phyloP scores from a whole-genome alignment of 1,140 invertebrate species.

The Lordiphosa mommai region DNA sequence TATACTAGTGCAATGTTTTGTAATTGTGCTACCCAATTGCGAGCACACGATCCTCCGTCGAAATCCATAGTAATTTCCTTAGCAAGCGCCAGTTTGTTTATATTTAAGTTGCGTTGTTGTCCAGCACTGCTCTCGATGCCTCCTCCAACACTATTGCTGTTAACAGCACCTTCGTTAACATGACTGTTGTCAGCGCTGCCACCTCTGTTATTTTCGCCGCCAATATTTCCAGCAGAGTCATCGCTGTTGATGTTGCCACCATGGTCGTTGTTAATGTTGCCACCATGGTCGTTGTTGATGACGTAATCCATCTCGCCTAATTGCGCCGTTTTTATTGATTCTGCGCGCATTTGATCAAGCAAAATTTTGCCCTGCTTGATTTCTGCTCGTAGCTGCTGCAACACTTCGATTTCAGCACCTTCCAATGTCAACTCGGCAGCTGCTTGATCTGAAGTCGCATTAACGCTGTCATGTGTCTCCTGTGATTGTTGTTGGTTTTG shows the following conservation, averaged over 20 bases:
- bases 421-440: no score
- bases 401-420: no score
- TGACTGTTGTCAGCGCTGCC: neutral
- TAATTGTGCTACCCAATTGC: neutral
- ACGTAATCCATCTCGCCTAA: no score
- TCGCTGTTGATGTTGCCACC: neutral
- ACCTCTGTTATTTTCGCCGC: neutral
- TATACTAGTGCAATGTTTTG: neutral
- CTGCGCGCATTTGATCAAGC: no score
- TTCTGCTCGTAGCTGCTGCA: no score
- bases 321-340: no score
- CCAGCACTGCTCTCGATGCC: neutral
- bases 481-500: no score
- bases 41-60: neutral
- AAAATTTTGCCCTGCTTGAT: no score
- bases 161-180: no score
- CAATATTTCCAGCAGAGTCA: neutral
- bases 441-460: no score
- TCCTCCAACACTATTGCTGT: neutral
- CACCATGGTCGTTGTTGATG: no score
- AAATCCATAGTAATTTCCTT: neutral
- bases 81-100: neutral
- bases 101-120: neutral
- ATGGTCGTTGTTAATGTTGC: no score
- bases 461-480: neutral